A percentile compares a stretch with the other conserved stretches of the same genome.
These are phyloP conservation scores for Nasalis larvatus DNA, from an alignment of 2,113 vertebrate species.

Conservation along the genomic window DNA sequence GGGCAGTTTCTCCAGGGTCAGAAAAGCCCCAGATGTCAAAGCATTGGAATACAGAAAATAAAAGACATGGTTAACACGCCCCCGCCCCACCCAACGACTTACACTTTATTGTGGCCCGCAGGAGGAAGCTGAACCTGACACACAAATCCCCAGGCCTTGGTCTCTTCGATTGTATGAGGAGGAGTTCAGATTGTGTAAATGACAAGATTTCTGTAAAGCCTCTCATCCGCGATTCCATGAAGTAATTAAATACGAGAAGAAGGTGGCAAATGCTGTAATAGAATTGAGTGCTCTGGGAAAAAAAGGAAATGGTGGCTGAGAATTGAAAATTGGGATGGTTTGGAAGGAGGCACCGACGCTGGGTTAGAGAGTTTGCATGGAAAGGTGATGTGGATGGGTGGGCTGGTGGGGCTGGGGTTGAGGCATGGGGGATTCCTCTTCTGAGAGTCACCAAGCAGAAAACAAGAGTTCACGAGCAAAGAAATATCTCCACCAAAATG, in stretches of 20 bases:
- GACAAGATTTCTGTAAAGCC: not conserved
- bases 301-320: not conserved
- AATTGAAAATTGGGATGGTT: not conserved
- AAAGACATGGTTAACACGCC: not conserved
- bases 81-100: not conserved
- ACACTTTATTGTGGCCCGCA: not conserved
- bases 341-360: not conserved
- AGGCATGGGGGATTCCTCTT: not conserved
- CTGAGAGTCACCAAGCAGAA: not conserved
- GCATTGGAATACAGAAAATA: not conserved
- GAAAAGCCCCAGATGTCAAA: not conserved
- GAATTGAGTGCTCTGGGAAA: not conserved
- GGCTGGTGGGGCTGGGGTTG: not conserved
- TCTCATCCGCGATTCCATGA: not conserved
- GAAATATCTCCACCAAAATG: not conserved
- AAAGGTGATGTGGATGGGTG: rapidly evolving
- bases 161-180: not conserved
- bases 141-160: not conserved
- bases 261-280: not conserved
- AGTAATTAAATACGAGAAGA: not conserved
- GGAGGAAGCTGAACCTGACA: not conserved
- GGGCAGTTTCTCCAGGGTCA: not conserved
- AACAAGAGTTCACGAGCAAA: not conserved
- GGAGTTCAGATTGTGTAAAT: not conserved
- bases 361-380: not conserved